Conservation (phyloP, 2,113 vertebrate species). For the Xiphophorus couchianus region DNA sequence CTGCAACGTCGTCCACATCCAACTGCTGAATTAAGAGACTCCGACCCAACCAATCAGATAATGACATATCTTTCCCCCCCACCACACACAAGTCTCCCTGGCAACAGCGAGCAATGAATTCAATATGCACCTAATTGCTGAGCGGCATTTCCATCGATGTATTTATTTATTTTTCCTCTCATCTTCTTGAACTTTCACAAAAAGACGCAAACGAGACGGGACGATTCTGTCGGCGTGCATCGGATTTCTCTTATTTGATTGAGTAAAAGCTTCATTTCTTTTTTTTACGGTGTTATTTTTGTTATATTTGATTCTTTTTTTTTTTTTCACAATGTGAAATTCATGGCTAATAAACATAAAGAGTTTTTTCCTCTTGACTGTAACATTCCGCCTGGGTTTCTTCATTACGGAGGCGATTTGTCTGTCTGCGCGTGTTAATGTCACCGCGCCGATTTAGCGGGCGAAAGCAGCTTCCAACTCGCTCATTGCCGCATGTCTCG, state of each 20-base stretch:
- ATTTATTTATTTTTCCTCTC: constrained; percentile 48
- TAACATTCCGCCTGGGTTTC: constrained; percentile 59
- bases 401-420: not conserved
- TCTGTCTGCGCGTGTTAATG: not conserved
- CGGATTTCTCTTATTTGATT: constrained; percentile 76
- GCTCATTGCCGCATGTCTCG: constrained; percentile 68
- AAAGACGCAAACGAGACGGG: constrained; percentile 66
- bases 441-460: not conserved
- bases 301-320: constrained; percentile 83
- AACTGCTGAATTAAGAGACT: constrained; percentile 77
- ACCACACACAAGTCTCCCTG: constrained; percentile 84
- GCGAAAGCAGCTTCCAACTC: constrained; percentile 30
- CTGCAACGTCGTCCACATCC: constrained; percentile 77
- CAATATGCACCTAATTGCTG: constrained; percentile 84
- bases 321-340: constrained; percentile 96
- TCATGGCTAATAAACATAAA: constrained; percentile 96
- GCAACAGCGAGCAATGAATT: constrained; percentile 89
- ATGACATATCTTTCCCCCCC: constrained; percentile 79
- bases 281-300: constrained; percentile 84
- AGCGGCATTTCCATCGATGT: constrained; percentile 72
- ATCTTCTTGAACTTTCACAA: constrained; percentile 54
- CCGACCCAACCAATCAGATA: constrained; percentile 83
- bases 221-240: constrained; percentile 79
- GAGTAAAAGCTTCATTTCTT: constrained; percentile 82
- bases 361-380: constrained; percentile 90